Evolutionary conservation across 2,888 invertebrate genomes (phyloP).

Genomic region (Leptinotarsa juncta): DNA sequence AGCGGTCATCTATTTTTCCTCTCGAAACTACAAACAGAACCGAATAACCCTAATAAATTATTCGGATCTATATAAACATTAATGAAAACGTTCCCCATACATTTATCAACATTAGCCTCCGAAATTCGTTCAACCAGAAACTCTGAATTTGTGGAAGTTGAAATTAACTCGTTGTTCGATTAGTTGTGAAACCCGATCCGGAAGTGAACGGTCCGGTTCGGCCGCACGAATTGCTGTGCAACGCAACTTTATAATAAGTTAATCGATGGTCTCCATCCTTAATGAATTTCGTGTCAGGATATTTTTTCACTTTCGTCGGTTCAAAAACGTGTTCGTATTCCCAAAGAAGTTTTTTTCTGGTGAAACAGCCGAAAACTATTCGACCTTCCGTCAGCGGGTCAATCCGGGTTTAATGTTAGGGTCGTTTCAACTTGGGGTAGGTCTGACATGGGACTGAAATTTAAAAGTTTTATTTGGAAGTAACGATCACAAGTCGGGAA

Average conservation of each 20-base stretch:
- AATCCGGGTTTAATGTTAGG: neutral
- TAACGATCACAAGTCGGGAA: too few relatives aligned
- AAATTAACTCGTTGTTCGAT: conserved; percentile 40
- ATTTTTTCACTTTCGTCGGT: conserved; percentile 4
- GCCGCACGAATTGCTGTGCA: conserved; percentile 25
- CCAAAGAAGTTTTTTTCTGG: neutral
- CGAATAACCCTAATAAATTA: conserved; percentile 34
- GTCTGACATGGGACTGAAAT: neutral
- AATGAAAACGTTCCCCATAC: conserved; percentile 38
- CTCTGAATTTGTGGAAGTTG: conserved; percentile 42
- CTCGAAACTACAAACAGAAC: conserved; percentile 19
- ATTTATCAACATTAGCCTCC: conserved; percentile 41
- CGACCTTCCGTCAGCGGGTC: neutral
- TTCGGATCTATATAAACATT: conserved; percentile 36
- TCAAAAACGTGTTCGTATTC: conserved; percentile 2
- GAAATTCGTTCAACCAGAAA: conserved; percentile 37
- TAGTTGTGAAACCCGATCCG: conserved; percentile 16
- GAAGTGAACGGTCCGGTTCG: conserved; percentile 9
- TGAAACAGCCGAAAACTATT: neutral
- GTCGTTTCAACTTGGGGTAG: neutral
- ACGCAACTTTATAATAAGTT: conserved; percentile 38
- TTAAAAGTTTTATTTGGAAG: too few relatives aligned
- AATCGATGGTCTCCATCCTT: conserved; percentile 28
- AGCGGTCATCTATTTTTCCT: neutral
- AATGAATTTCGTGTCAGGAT: neutral